A percentile compares a stretch with the other conserved stretches of the same genome.
Evolutionary conservation across 2,797 vertebrate genomes (phyloP).

Genomic region (Rhinogobio ventralis): DNA sequence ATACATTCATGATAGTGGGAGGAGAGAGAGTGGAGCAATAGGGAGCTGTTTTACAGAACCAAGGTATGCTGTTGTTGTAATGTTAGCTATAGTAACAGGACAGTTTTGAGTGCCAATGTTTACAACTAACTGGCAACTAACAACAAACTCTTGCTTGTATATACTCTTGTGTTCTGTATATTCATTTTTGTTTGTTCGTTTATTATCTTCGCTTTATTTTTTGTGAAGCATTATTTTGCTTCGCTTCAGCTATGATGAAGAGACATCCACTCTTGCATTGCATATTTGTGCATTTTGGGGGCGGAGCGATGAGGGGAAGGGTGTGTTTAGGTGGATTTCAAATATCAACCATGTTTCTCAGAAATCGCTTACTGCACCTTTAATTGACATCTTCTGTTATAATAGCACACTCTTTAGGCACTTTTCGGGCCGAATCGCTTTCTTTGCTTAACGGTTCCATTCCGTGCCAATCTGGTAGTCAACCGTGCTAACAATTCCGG

Average conservation of each 20-base stretch:
- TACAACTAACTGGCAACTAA: not conserved
- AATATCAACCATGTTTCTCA: too few species aligned
- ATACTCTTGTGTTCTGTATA: not conserved
- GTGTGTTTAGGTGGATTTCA: not conserved
- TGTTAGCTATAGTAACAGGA: not conserved
- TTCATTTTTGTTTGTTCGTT: not conserved
- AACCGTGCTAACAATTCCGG: too few species aligned
- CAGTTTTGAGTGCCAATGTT: not conserved
- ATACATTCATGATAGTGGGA: not conserved
- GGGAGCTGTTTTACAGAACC: too few species aligned
- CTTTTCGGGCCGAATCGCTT: too few species aligned
- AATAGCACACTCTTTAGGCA: not conserved
- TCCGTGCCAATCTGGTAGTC: too few species aligned
- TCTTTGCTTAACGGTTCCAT: too few species aligned
- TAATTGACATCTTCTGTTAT: slow-evolving; percentile 31
- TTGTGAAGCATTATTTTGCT: not conserved
- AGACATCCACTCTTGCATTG: not conserved
- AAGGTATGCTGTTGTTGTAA: not conserved
- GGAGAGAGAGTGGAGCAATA: not conserved
- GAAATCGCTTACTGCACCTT: not conserved
- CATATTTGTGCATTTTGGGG: not conserved
- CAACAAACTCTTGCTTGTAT: not conserved
- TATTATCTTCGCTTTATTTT: not conserved
- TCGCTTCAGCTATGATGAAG: not conserved
- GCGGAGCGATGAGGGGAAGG: not conserved